Conservation (phyloP, 37 sponge, comb jelly and placozoan genomes). For the Geodia barretti region DNA sequence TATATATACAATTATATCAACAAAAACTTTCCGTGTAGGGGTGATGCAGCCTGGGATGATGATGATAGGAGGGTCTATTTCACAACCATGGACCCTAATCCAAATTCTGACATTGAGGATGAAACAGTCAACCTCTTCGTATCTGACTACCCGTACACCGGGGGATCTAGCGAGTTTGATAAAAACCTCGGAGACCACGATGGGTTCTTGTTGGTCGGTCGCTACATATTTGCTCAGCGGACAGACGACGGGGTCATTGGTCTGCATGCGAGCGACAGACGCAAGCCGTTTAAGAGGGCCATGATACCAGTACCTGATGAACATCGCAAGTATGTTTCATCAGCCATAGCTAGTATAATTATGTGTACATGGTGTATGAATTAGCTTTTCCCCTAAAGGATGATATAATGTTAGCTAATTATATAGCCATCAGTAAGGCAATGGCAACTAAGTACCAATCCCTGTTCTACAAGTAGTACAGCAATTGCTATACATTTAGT, state of each 20-base stretch:
- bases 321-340: too few species aligned
- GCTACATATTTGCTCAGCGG: constrained; percentile 65
- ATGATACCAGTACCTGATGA: too few species aligned
- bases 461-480: neutral
- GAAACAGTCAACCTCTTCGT: constrained; percentile 33
- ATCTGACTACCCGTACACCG: constrained; percentile 22
- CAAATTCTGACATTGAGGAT: too few species aligned
- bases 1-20: too few species aligned
- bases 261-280: constrained; percentile 38
- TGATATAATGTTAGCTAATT: too few species aligned
- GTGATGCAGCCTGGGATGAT: constrained; percentile 13
- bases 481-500: too few species aligned
- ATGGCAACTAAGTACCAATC: neutral
- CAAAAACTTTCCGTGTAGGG: too few species aligned
- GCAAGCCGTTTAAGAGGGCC: constrained; percentile 29
- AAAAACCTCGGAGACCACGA: constrained; percentile 43
- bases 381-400: too few species aligned
- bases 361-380: too few species aligned
- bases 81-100: too few species aligned
- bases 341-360: too few species aligned
- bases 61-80: constrained; percentile 18
- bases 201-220: constrained; percentile 36
- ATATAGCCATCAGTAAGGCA: too few species aligned
- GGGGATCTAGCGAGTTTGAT: constrained; percentile 53
- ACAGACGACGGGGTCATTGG: neutral